phyloP scores from a whole-genome alignment of 2,797 vertebrate genomes.

The Tapera naevia region DNA sequence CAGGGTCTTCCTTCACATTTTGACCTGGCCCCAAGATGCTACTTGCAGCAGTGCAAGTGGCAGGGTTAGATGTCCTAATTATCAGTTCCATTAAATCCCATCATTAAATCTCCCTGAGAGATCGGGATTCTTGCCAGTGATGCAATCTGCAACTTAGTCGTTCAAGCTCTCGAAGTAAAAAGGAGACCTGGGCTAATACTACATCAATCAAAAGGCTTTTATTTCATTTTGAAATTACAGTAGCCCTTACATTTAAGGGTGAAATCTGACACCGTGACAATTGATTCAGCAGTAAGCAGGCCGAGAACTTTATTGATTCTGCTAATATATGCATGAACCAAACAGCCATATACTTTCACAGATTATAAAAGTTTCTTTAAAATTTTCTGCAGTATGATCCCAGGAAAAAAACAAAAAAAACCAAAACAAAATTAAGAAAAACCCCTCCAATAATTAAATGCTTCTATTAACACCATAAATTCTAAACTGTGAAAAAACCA shows the following conservation, averaged over 20 bases:
- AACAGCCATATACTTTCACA: not conserved
- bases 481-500: not conserved
- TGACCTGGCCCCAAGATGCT: not conserved
- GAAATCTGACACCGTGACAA: not conserved
- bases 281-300: not conserved
- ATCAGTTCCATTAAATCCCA: not conserved
- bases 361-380: not conserved
- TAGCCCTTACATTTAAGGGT: not conserved
- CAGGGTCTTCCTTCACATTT: not conserved
- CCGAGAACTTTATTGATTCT: not conserved
- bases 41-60: not conserved
- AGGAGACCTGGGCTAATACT: not conserved
- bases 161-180: not conserved
- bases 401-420: rapidly evolving
- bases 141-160: not conserved
- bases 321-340: not conserved
- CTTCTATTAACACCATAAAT: not conserved
- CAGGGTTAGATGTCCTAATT: not conserved
- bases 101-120: not conserved
- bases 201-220: not conserved
- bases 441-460: not conserved
- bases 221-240: not conserved
- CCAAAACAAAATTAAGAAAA: not conserved
- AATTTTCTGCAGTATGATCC: not conserved
- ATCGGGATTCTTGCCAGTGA: not conserved